Percentiles rank a stretch among this genome's conserved stretches.
Conservation (phyloP, 2,797 vertebrate species). For the Acropternis orthonyx region DNA sequence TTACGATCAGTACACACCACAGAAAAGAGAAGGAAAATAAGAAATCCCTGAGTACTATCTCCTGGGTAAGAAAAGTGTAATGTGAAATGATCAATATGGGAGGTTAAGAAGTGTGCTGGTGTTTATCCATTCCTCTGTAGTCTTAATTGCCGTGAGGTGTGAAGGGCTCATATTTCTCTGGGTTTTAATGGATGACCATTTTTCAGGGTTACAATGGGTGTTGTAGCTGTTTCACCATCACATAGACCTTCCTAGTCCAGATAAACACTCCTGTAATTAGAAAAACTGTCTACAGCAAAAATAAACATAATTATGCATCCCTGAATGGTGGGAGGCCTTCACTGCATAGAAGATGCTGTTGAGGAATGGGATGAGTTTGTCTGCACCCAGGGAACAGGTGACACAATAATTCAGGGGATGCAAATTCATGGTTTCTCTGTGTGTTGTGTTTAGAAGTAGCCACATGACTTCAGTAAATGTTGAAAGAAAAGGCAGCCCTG, state of each 20-base stretch:
- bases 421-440: not conserved
- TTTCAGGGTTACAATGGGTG: not conserved
- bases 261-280: not conserved
- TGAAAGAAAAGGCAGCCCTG: not conserved
- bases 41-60: not conserved
- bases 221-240: not conserved
- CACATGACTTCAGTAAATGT: accelerated
- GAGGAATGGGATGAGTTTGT: not conserved
- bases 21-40: not conserved
- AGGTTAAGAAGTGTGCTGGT: not conserved
- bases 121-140: not conserved
- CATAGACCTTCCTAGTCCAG: not conserved
- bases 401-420: not conserved
- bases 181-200: not conserved
- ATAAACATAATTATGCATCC: not conserved
- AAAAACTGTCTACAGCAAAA: not conserved
- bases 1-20: not conserved
- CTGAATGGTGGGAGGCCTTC: not conserved
- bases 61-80: not conserved
- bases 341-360: not conserved
- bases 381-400: not conserved
- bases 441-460: not conserved
- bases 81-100: not conserved
- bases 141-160: not conserved
- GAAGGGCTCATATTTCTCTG: not conserved